Evolutionary conservation across 2,797 vertebrate species (phyloP), one percentile per base, ranked within the genome.

Genomic region (Decapterus maruadsi): DNA sequence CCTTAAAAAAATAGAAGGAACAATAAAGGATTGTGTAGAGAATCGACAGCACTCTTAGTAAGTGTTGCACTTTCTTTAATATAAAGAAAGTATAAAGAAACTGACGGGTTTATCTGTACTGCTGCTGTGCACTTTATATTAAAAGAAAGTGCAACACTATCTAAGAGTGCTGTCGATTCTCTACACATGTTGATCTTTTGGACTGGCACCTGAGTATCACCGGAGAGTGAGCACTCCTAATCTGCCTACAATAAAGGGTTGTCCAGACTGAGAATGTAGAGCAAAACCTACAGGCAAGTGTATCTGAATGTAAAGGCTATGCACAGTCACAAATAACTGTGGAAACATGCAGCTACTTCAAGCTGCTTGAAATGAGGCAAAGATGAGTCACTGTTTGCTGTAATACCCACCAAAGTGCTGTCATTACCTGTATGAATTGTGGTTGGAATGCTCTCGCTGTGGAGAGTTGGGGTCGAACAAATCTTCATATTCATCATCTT

Each of bases 381-480:
- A 72, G 45, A 65, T 59, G 68, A 79, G 65, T 69, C 56, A 62
- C 31, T 56, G 14, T 66, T 31, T 45, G 22, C 31, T 59, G 63
- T 16, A 56, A 74, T n/a, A 58, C 40, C 12, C 36, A 50, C 43
- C 78, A n/a, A 29, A 29, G 54, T 36, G n/a, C 43, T 29, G 55
- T 61, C 48, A 66, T 79, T 92, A 99, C 98, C 98, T 99, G 93
- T 98, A 99, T 0, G 98, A 99, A 92, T 97, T 99, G 83, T 97
- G 93, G 93, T 99, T 99, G 9, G 96, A 97, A 92, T 99, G 98
- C 63, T 99, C 98, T 63, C 95, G 95, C 62, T 95, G 93, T 1
- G 93, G 94, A 54, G 93, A 94, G 89, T 93, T 95, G 71, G 95
- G 90, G 73, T 95, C 88, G 91, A 96, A 95, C 17, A 69, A 69